These are phyloP conservation scores for Limonius californicus DNA, from an alignment of 1,140 invertebrate genomes.

Conservation along the genomic window DNA sequence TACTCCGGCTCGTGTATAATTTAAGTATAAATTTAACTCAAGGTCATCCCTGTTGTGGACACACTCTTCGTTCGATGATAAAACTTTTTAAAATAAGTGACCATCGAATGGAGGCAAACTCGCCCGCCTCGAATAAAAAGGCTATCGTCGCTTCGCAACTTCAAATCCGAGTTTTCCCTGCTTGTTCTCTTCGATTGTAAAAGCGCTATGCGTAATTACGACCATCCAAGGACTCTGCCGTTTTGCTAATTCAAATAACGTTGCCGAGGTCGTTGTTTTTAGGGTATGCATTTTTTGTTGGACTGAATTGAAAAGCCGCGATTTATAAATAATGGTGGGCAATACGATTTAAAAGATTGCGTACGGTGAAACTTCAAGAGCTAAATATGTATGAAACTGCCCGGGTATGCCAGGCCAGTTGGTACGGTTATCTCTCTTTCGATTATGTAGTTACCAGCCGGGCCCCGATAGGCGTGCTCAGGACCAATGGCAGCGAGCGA, in stretches of 20 bases:
- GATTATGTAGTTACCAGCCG: constrained; percentile 36
- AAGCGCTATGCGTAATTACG: no score
- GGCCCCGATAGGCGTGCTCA: constrained; percentile 34
- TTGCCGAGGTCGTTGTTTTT: no score
- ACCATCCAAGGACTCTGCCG: no score
- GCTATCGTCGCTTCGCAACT: no score
- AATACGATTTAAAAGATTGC: neutral
- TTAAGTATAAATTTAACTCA: constrained; percentile 31
- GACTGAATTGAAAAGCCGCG: no score
- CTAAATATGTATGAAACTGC: constrained; percentile 23
- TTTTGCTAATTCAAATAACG: no score
- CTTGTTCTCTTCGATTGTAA: no score
- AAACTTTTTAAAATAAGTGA: constrained; percentile 13
- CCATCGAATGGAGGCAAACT: neutral
- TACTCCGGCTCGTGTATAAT: constrained; percentile 19
- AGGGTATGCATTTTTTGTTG: no score
- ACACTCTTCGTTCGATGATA: neutral
- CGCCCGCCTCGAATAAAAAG: neutral
- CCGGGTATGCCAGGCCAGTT: constrained; percentile 13
- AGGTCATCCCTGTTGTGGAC: constrained; percentile 26
- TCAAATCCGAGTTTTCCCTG: no score
- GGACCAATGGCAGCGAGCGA: constrained; percentile 35
- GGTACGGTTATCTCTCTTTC: constrained; percentile 25
- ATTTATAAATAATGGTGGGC: neutral
- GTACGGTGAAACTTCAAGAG: constrained; percentile 4